Conservation (phyloP, 1,140 invertebrate species). For the Antheraea pernyi region DNA sequence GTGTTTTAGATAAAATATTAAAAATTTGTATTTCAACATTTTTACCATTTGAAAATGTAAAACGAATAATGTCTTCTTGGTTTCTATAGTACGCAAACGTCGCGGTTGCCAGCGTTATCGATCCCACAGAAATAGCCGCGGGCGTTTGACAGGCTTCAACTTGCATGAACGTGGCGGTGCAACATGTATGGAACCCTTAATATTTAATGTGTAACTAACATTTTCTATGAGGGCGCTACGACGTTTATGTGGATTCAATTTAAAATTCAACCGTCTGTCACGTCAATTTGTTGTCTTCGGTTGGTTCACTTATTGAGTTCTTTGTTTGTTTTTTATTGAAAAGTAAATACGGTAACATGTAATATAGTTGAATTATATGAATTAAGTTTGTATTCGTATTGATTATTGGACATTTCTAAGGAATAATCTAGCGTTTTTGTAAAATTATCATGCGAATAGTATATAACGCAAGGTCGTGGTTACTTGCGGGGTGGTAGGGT, state of each 20-base stretch:
- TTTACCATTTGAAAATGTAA: background rate
- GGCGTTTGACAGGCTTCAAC: conserved; percentile 1
- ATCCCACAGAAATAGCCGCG: background rate
- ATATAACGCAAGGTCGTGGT: too few species aligned
- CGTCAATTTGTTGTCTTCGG: background rate
- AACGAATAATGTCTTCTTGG: background rate
- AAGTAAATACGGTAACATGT: too few species aligned
- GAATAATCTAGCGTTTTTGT: too few species aligned
- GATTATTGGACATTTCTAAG: too few species aligned
- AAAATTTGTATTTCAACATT: background rate
- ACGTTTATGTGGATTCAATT: background rate
- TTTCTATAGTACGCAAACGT: background rate
- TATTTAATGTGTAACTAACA: conserved; percentile 2
- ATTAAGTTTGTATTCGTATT: too few species aligned
- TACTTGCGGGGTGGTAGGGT: too few species aligned
- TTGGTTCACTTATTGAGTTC: background rate
- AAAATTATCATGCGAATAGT: too few species aligned
- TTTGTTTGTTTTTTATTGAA: background rate
- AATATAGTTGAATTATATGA: too few species aligned
- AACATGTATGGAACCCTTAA: conserved; percentile 2
- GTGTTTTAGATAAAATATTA: background rate
- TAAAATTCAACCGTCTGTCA: background rate
- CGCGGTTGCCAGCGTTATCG: background rate
- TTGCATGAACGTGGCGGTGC: background rate
- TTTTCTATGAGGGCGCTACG: background rate